Percentiles rank a stretch among this genome's conserved stretches.
Conservation (phyloP, 2,888 invertebrate species). For the Odontocerum albicorne region DNA sequence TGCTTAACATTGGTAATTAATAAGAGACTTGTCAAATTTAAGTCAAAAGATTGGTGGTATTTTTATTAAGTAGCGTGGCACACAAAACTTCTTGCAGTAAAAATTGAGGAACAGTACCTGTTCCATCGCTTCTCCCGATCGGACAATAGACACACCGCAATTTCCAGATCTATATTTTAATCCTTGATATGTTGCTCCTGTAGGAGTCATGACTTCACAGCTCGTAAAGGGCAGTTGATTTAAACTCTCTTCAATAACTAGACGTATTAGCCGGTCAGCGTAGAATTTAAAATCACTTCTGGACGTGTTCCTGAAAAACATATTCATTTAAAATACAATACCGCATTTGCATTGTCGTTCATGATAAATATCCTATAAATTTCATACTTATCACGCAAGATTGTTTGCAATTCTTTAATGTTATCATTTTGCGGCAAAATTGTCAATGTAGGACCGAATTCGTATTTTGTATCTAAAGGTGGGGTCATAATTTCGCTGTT, state of each 20-base stretch:
- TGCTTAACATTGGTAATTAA: too few species aligned
- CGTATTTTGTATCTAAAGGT: slow-evolving; percentile 49
- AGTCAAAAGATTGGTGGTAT: too few species aligned
- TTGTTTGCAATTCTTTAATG: slow-evolving; percentile 82
- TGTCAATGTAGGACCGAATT: slow-evolving; percentile 71
- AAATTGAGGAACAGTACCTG: slow-evolving; percentile 53
- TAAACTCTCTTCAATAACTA: slow-evolving; percentile 97
- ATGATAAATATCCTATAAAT: not conserved
- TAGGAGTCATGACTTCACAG: slow-evolving; percentile 90
- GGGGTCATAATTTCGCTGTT: slow-evolving; percentile 7
- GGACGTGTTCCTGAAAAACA: slow-evolving; percentile 73
- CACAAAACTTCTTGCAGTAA: not conserved
- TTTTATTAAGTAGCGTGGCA: too few species aligned
- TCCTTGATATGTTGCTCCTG: slow-evolving; percentile 87
- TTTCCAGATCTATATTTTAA: slow-evolving; percentile 96
- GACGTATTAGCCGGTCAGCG: slow-evolving; percentile 93
- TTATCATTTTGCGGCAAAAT: slow-evolving; percentile 75
- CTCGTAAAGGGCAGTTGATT: slow-evolving; percentile 95
- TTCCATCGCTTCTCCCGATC: slow-evolving; percentile 96
- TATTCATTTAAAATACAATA: too few species aligned
- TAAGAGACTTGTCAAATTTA: too few species aligned
- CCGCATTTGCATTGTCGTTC: not conserved
- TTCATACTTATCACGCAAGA: slow-evolving; percentile 81
- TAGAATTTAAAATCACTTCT: slow-evolving; percentile 98
- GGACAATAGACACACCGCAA: slow-evolving; percentile 97